Evolutionary conservation across 2,797 vertebrate genomes (phyloP), one percentile per base, ranked within the genome.

Genomic region (Bovichtus variegatus): DNA sequence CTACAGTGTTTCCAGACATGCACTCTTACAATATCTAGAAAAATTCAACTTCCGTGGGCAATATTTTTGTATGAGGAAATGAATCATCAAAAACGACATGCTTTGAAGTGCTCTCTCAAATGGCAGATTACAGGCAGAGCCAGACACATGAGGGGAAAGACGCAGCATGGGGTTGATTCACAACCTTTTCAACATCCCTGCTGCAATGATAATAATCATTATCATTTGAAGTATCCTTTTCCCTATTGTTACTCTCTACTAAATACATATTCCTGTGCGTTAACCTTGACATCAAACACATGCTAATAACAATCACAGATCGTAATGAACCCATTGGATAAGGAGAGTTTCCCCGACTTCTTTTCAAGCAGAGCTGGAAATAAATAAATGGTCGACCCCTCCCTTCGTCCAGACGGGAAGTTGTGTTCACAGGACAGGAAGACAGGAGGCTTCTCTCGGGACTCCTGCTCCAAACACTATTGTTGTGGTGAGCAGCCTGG

Each of bases 391-490:
- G 62, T 77, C 71, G 8, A 81, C 89, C 86, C 86, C 84, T 88
- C 90, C 86, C 81, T 87, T 51, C 61, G 87, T 90, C 92, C 88
- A 91, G 93, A 94, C 95, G 80, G 96, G 96, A 96, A 95, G 91
- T 87, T 90, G 83, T 92, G 93, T 94, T 94, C 92, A 88, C 90
- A 92, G 91, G 89, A 88, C 92, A 95, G 96, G 95, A 96, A 95
- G 94, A 89, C 86, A 73, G 91, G 92, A 93, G 93, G 93, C 90
- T 95, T 93, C 95, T 95, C 94, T 91, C 74, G 93, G 94, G 95
- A 95, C 93, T 80, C 76, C 72, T 81, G 91, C 89, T 94, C 93
- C 91, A 95, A 96, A 96, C 95, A 94, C 95, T 94, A 96, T 96
- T 96, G 96, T 96, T 96, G 91, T 80, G 55, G 90, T 44, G 78